Evolutionary conservation across 2,797 vertebrate species (phyloP).

Genomic region (Chelmon rostratus): DNA sequence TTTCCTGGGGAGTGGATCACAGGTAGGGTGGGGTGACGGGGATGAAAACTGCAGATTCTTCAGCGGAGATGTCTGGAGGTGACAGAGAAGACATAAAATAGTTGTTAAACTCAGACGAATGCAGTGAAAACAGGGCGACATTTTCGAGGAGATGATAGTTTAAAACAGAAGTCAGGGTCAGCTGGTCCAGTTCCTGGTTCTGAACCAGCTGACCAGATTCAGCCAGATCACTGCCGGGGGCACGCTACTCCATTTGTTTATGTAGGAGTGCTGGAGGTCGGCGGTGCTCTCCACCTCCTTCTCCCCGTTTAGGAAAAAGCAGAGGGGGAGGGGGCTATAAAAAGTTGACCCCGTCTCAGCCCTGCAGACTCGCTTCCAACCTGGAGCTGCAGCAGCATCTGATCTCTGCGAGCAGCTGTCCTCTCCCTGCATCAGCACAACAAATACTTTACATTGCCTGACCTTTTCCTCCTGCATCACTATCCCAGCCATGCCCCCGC

Average conservation of each 20-base stretch:
- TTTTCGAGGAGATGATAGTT: neutral
- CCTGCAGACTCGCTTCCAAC: conserved; percentile 73
- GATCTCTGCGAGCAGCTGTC: conserved; percentile 88
- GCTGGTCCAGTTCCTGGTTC: conserved; percentile 31
- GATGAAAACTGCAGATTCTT: conserved; percentile 64
- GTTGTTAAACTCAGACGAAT: conserved; percentile 20
- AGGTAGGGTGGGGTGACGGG: conserved; percentile 17
- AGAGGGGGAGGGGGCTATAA: conserved; percentile 83
- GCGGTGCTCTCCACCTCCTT: conserved; percentile 65
- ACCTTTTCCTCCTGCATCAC: conserved; percentile 88
- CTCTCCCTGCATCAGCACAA: conserved; percentile 89
- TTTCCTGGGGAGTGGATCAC: conserved; percentile 57
- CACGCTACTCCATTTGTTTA: conserved; percentile 73
- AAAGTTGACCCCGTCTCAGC: conserved; percentile 86
- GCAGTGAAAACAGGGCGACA: conserved; percentile 4
- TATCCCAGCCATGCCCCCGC: conserved; percentile 74
- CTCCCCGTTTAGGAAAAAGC: conserved; percentile 73
- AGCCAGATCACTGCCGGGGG: conserved; percentile 25
- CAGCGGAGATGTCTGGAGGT: conserved; percentile 59
- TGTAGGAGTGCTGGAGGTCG: conserved; percentile 65
- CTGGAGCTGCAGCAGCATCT: conserved; percentile 81
- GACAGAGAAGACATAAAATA: conserved; percentile 44
- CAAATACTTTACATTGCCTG: conserved; percentile 89
- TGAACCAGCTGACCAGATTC: conserved; percentile 38
- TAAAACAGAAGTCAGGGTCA: too few relatives aligned